phyloP scores from a whole-genome alignment of 1,140 invertebrate species.

The Heliconius himera region DNA sequence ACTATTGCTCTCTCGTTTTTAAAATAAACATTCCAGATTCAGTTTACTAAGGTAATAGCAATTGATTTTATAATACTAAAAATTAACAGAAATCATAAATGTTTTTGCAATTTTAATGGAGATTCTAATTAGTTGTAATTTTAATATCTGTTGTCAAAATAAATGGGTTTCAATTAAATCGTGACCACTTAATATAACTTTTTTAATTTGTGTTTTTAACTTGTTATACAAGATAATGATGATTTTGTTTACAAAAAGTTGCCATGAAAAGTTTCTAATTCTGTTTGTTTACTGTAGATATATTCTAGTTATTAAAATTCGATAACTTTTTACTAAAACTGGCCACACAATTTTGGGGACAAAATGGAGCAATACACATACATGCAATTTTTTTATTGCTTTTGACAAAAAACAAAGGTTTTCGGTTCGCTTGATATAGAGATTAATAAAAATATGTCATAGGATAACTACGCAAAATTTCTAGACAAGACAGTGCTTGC shows the following conservation, averaged over 20 bases:
- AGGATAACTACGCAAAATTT: no score
- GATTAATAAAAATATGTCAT: no score
- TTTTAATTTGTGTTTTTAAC: no score
- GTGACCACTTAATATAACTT: neutral
- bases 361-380: neutral
- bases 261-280: neutral
- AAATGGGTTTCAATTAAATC: neutral
- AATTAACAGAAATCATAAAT: neutral
- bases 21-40: slow-evolving; percentile 60
- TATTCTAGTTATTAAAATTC: neutral
- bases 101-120: neutral
- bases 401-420: no score
- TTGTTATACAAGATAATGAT: neutral
- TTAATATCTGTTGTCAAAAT: neutral
- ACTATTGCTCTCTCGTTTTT: slow-evolving; percentile 53
- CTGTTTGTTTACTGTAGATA: neutral
- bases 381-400: no score
- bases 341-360: neutral
- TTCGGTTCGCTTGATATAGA: no score
- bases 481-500: no score
- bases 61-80: slow-evolving; percentile 47
- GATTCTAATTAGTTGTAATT: no score
- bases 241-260: neutral
- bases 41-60: slow-evolving; percentile 54
- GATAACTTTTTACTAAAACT: neutral